Base-by-base conservation (phyloP, 2,113 vertebrate species). In the Chaetorhynchus papuensis region DNA sequence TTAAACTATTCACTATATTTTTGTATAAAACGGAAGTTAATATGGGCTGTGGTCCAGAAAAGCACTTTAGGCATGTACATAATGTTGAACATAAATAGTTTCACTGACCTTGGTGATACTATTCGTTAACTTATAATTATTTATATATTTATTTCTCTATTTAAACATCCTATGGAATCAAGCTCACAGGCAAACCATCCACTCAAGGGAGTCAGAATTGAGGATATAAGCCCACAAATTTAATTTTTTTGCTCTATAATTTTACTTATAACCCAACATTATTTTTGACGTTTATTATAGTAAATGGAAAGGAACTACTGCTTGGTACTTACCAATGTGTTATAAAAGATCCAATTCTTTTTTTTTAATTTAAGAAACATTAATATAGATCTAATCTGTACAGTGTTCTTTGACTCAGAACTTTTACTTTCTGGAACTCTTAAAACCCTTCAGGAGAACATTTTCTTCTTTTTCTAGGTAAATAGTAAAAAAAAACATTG, bases 11-110 rank as follows among this genome's bases (percentile, higher is more conserved):
- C 45, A 30, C 60, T 77, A 16, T 75, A 30, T 88, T 96, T 96
- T 94, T 90, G 19, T 93, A 57, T 76, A 65, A 95, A 96, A 89
- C 50, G 60, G 74, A 88, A 96, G 78, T 76, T 91, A 83, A 22
- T 85, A 12, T 88, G 92, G 94, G 96, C 96, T 86, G 22, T 65
- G 52, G 75, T 97, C 94, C 95, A 97, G 79, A 66, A 96, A 93
- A 92, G 87, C 95, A 96, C 96, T 97, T 95, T 97, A 94, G 92
- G 45, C 54, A 37, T 63, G 59, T 90, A 76, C 35, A 28, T 93
- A 94, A 93, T 64, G 72, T 90, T 90, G 78, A 94, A 86, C 66
- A 80, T 85, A 85, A 95, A 85, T 87, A 95, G 59, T 92, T 96
- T 77, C 27, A n/a, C 77, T 94, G 92, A 90, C 87, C 68, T 91